Evolutionary conservation across 2,888 invertebrate genomes (phyloP).

Genomic region (Zhengitettix transpicula): DNA sequence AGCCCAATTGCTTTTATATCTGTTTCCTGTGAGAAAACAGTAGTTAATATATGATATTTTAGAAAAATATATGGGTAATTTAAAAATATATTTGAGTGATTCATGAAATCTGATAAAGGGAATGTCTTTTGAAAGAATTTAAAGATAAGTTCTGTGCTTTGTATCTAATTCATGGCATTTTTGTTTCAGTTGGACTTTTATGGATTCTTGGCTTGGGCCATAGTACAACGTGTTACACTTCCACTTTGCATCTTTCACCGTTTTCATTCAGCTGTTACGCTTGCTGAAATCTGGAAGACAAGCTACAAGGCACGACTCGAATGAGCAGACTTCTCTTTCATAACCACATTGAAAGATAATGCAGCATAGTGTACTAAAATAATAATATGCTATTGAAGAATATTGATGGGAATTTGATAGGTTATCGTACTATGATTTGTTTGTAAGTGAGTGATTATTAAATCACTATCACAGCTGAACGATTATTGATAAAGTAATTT

Average conservation of each 20-base stretch:
- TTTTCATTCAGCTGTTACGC: slow-evolving; percentile 86
- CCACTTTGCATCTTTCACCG: slow-evolving; percentile 93
- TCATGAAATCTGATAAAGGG: too few relatives aligned
- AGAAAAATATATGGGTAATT: too few relatives aligned
- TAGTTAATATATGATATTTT: too few relatives aligned
- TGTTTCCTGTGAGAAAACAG: too few relatives aligned
- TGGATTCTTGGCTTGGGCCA: slow-evolving; percentile 83
- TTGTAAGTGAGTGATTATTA: too few relatives aligned
- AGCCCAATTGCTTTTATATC: not conserved
- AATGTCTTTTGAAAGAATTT: too few relatives aligned
- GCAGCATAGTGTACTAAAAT: not conserved
- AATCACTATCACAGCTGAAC: too few relatives aligned
- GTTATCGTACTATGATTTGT: too few relatives aligned
- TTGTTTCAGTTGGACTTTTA: slow-evolving; percentile 66
- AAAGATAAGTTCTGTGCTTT: too few relatives aligned
- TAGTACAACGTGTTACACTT: slow-evolving; percentile 80
- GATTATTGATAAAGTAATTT: too few relatives aligned
- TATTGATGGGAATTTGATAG: not conserved
- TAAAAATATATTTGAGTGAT: too few relatives aligned
- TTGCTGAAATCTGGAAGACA: slow-evolving; percentile 92
- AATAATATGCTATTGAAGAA: not conserved
- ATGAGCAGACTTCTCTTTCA: slow-evolving; percentile 26
- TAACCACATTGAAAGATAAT: not conserved
- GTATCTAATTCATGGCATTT: slow-evolving; percentile 3
- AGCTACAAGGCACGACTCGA: slow-evolving; percentile 82